Evolutionary conservation across 2,113 vertebrate species (phyloP).

Genomic region (Pimephales promelas): DNA sequence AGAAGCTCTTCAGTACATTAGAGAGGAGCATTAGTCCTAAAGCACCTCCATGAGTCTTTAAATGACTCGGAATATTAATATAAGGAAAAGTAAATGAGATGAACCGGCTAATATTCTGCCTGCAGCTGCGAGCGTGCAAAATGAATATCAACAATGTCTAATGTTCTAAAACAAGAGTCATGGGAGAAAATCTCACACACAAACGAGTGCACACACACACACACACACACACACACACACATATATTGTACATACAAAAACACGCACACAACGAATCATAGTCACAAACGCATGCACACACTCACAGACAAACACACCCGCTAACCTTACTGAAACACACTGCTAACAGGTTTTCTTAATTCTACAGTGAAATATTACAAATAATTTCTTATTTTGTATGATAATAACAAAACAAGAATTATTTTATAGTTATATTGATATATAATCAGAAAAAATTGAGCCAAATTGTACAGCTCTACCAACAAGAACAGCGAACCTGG

Average conservation of each 20-base stretch:
- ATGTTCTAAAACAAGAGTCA: background rate
- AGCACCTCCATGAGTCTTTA: background rate
- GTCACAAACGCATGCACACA: too few relatives aligned
- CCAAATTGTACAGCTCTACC: background rate
- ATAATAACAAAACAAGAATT: background rate
- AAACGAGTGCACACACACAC: too few relatives aligned
- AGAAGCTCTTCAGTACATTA: constrained; percentile 15
- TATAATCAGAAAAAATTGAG: background rate
- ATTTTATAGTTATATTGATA: background rate
- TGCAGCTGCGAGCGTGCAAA: background rate
- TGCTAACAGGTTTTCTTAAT: background rate
- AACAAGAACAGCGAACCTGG: background rate
- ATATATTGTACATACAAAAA: too few relatives aligned
- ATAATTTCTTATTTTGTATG: background rate
- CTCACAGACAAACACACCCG: accelerated
- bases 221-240: too few relatives aligned
- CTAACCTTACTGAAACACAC: background rate
- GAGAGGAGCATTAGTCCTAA: background rate
- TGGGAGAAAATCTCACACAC: background rate
- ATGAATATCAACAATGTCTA: constrained; percentile 27
- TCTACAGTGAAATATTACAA: background rate
- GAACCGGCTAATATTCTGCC: background rate
- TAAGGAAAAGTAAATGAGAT: background rate
- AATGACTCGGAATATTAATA: constrained; percentile 9
- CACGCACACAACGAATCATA: too few relatives aligned